phyloP scores from a whole-genome alignment of 1,140 invertebrate genomes.

The Penaeus indicus region DNA sequence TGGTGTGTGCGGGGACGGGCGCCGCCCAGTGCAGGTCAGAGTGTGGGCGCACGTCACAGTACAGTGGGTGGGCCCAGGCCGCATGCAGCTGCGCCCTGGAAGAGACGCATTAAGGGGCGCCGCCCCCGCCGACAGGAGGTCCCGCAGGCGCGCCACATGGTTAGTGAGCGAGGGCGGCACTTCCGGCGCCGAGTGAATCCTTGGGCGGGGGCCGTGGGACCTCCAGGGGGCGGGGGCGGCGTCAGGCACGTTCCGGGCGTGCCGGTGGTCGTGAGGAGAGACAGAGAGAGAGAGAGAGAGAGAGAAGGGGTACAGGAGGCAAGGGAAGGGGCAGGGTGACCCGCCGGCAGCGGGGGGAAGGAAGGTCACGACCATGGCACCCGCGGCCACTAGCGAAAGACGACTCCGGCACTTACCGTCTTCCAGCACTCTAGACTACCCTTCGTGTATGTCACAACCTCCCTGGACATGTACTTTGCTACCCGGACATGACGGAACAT shows the following conservation, averaged over 20 bases:
- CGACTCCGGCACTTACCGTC: conserved; percentile 55
- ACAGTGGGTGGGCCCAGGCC: conserved; percentile 57
- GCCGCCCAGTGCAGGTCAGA: conserved; percentile 60
- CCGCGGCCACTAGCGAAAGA: conserved; percentile 37
- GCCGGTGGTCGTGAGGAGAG: conserved; percentile 37
- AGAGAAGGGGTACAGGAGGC: background rate
- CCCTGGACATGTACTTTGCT: too few relatives aligned
- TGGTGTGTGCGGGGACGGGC: conserved; percentile 36
- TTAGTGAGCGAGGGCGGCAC: too few relatives aligned
- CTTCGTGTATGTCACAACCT: too few relatives aligned
- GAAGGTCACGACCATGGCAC: background rate
- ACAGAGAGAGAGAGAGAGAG: background rate
- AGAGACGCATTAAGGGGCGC: conserved; percentile 5
- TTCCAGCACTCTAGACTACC: conserved; percentile 38
- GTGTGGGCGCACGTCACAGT: conserved; percentile 49
- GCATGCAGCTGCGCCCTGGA: conserved; percentile 50
- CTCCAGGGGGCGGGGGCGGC: conserved; percentile 31
- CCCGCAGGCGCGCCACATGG: background rate
- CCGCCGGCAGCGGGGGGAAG: background rate
- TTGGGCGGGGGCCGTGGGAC: conserved; percentile 10
- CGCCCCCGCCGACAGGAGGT: background rate
- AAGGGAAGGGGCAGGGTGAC: background rate
- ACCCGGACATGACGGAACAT: too few relatives aligned
- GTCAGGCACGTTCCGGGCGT: conserved; percentile 48
- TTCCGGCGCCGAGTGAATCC: conserved; percentile 19